Base-by-base conservation (phyloP, 1,140 invertebrate species). In the Helicorthomorpha holstii region DNA sequence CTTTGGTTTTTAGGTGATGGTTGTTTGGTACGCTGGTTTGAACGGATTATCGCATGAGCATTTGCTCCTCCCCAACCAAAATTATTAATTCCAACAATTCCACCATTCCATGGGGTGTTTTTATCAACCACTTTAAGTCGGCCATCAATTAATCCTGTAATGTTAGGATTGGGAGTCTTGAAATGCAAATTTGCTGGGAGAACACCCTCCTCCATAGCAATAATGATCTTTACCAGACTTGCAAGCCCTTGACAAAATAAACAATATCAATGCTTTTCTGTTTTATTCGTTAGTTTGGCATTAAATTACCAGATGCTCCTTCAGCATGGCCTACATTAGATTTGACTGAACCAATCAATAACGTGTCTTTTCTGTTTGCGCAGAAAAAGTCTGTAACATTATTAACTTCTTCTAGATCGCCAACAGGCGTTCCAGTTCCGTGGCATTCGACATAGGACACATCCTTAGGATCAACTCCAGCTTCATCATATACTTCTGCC, bases 41-140 rank as follows among this genome's bases (percentile, higher is more conserved):
- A 82, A 59, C 81, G 79, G 0, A 97, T 69, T 49, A 98, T 71
- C 0, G 89, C 68, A 67, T 97, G 93, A 16, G 86, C 90, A 70
- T 98, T 98, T 23, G 91, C 87, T 47, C 94, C 94, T 51, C 94
- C 94, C 70, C 97, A 97, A 21, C 94, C 94, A 68, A 98, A 98
- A 1, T 89, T 95, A 68, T 96, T 98, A 1, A 98, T 62, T 3
- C 78, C 92, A 29, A 87, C 78, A 23, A 88, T 69, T 14, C 87
- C 86, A 19, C 89, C 88, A 29, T 83, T 80, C 80, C 85, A 92
- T 16, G 77, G 75, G 44, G 75, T 79, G 52, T 81, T 77, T 62
- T 81, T 76, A 56, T 81, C 75, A 2, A 97, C 84, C 26, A 95
- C 89, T 70, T 75, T 23, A 23, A 97, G 73, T 26, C 81, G 70